Percentiles rank a stretch among this genome's conserved stretches.
Conservation (phyloP, 2,888 invertebrate genomes). For the Lottia gigantea region DNA sequence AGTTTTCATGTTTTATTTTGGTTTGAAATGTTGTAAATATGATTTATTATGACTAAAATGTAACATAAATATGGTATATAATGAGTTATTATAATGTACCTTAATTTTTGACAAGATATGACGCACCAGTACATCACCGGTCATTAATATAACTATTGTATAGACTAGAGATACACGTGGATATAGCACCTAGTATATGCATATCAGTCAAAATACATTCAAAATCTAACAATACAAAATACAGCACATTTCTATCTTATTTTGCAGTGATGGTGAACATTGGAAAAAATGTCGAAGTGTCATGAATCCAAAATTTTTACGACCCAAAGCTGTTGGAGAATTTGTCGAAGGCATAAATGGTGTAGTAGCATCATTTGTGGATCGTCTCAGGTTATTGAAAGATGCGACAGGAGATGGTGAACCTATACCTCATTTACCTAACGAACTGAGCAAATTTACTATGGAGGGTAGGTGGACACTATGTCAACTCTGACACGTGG, state of each 20-base stretch:
- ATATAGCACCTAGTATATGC: too few relatives aligned
- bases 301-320: constrained; percentile 51
- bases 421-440: constrained; percentile 63
- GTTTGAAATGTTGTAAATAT: too few relatives aligned
- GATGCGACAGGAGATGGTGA: constrained; percentile 69
- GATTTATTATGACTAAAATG: too few relatives aligned
- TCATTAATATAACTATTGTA: too few relatives aligned
- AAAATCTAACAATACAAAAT: too few relatives aligned
- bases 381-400: constrained; percentile 46
- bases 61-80: too few relatives aligned
- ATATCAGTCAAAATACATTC: too few relatives aligned
- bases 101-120: too few relatives aligned
- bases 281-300: constrained; percentile 58
- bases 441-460: constrained; percentile 63
- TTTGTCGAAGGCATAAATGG: constrained; percentile 52
- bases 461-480: constrained; percentile 60
- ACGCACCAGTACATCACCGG: too few relatives aligned
- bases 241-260: constrained; percentile 9
- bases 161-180: too few relatives aligned
- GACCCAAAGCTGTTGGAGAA: constrained; percentile 46
- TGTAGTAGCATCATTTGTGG: constrained; percentile 53
- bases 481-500: constrained; percentile 6
- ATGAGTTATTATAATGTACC: too few relatives aligned
- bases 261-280: constrained; percentile 58
- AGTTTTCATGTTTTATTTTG: too few relatives aligned